These are phyloP conservation scores for Cichlasoma orientale DNA, from an alignment of 2,797 vertebrate species.

Conservation along the genomic window DNA sequence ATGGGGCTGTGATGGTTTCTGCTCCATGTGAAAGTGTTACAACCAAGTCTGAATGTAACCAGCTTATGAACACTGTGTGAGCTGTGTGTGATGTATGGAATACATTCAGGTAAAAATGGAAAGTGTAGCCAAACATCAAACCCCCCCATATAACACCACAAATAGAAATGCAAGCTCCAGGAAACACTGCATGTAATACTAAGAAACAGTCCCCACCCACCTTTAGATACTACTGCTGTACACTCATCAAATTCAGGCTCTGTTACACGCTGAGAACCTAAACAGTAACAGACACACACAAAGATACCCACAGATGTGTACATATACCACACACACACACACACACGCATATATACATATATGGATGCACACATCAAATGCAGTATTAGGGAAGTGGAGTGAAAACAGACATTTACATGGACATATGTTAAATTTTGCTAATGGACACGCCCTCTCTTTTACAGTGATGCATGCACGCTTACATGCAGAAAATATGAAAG, in stretches of 20 bases:
- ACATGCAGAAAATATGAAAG: slow-evolving; percentile 12
- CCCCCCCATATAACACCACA: not conserved
- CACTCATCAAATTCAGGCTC: slow-evolving; percentile 97
- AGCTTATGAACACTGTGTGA: not conserved
- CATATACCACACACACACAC: slow-evolving; percentile 1
- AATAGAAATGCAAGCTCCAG: slow-evolving; percentile 19
- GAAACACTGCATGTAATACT: slow-evolving; percentile 29
- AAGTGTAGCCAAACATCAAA: not conserved
- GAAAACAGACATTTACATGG: slow-evolving; percentile 38
- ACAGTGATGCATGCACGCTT: not conserved
- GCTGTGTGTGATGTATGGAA: not conserved
- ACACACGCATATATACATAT: slow-evolving; percentile 15
- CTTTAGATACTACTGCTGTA: slow-evolving; percentile 94
- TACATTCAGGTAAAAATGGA: not conserved
- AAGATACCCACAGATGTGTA: slow-evolving; percentile 25
- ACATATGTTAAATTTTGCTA: slow-evolving; percentile 15
- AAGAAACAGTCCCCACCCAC: slow-evolving; percentile 86
- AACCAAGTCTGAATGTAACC: not conserved
- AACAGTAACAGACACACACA: slow-evolving; percentile 60
- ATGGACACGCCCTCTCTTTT: not conserved
- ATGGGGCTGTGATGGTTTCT: not conserved
- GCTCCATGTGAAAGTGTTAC: not conserved
- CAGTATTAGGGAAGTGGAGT: slow-evolving; percentile 23
- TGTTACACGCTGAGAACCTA: slow-evolving; percentile 98
- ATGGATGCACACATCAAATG: slow-evolving; percentile 37